Conservation (phyloP, 2,797 vertebrate genomes). For the Spinus olivaceus region DNA sequence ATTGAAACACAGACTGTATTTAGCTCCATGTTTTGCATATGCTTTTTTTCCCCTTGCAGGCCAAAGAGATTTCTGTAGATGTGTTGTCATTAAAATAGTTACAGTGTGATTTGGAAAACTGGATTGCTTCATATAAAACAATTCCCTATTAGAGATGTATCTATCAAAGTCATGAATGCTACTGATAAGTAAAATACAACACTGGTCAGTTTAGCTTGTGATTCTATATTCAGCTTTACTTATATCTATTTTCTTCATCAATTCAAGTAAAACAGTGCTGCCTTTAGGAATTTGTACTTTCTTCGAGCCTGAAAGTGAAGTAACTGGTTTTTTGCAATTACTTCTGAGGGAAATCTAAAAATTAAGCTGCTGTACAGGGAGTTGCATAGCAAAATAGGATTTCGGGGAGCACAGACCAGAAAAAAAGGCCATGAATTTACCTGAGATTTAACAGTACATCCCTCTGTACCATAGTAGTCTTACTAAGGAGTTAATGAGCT, state of each 20-base stretch:
- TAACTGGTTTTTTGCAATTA: background rate
- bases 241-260: background rate
- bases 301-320: background rate
- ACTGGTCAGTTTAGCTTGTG: background rate
- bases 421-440: background rate
- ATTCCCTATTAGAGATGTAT: background rate
- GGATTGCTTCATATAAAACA: slow-evolving; percentile 26
- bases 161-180: background rate
- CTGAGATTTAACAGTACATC: background rate
- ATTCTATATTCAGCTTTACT: background rate
- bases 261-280: background rate
- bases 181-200: background rate
- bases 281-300: background rate
- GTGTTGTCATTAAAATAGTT: background rate
- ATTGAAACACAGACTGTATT: background rate
- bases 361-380: background rate
- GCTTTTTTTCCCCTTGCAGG: background rate
- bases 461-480: background rate
- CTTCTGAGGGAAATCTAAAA: background rate
- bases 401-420: background rate
- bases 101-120: background rate
- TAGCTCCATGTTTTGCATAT: background rate
- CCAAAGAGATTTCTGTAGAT: background rate
- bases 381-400: background rate
- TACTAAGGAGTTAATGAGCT: background rate